A percentile compares a stretch with the other conserved stretches of the same genome.
Conservation (phyloP, 2,113 vertebrate species). For the Lasiurus cinereus region DNA sequence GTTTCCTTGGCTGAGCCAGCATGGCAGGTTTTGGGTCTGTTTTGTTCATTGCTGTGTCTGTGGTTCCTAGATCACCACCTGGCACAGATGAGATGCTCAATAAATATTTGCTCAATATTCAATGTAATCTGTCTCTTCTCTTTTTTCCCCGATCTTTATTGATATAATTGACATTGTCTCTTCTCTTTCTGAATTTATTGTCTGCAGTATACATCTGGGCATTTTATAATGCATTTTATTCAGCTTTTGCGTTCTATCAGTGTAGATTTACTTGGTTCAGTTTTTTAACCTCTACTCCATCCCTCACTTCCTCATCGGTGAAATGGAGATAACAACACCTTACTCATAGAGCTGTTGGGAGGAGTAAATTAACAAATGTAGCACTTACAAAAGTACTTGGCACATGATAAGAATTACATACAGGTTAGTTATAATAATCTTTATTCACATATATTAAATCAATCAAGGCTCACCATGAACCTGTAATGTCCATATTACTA, state of each 20-base stretch:
- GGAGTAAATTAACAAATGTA: conserved; percentile 9
- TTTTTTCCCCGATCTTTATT: neutral
- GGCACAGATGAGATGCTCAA: neutral
- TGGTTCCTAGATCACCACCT: neutral
- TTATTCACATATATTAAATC: neutral
- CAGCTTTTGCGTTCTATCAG: neutral
- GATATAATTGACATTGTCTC: neutral
- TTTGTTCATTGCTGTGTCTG: neutral
- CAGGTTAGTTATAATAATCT: conserved; percentile 12
- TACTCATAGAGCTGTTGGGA: neutral
- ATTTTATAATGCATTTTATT: conserved; percentile 13
- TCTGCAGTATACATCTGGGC: neutral
- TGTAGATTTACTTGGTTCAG: neutral
- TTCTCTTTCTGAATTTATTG: neutral
- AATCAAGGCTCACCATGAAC: neutral
- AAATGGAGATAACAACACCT: neutral
- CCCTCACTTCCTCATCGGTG: neutral
- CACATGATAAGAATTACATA: neutral
- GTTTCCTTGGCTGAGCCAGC: neutral
- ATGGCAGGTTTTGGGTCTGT: neutral
- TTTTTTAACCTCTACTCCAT: neutral
- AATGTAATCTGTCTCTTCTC: neutral
- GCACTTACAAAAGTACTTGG: conserved; percentile 17
- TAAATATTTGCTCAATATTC: neutral
- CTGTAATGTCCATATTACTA: neutral